These are phyloP conservation scores for Callosobruchus maculatus DNA, from an alignment of 2,888 invertebrate genomes.

Conservation along the genomic window DNA sequence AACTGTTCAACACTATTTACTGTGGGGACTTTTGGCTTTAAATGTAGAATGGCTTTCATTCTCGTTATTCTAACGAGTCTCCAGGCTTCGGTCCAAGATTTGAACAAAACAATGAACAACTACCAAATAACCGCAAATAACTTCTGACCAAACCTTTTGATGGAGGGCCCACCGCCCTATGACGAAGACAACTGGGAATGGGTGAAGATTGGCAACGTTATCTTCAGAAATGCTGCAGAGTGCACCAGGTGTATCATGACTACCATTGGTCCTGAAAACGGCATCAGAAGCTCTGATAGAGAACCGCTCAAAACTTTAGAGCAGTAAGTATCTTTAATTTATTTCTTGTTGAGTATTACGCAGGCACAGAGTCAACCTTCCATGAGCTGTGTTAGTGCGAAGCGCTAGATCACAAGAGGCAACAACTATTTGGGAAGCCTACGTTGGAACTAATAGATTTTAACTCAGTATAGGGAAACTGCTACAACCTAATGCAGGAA, in stretches of 20 bases:
- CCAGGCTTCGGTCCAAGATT: slow-evolving; percentile 51
- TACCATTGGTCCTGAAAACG: slow-evolving; percentile 53
- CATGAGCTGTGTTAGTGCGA: too few relatives aligned
- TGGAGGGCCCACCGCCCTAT: slow-evolving; percentile 49
- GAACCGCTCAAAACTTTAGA: slow-evolving; percentile 56
- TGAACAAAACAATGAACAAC: slow-evolving; percentile 49
- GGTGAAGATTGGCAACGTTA: slow-evolving; percentile 54
- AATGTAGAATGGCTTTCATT: too few relatives aligned
- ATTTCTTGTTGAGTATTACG: too few relatives aligned
- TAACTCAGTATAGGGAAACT: too few relatives aligned
- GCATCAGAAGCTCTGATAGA: slow-evolving; percentile 42
- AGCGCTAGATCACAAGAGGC: too few relatives aligned
- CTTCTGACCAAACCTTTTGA: slow-evolving; percentile 58
- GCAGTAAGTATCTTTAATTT: slow-evolving; percentile 51
- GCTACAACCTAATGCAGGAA: too few relatives aligned
- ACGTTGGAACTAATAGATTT: too few relatives aligned
- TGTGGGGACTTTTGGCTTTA: too few relatives aligned
- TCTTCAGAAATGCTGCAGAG: slow-evolving; percentile 55
- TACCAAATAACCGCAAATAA: slow-evolving; percentile 47
- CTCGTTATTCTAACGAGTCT: too few relatives aligned
- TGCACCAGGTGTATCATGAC: slow-evolving; percentile 53
- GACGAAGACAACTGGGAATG: slow-evolving; percentile 58
- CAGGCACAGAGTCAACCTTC: too few relatives aligned
- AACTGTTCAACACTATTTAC: too few relatives aligned
- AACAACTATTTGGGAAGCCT: too few relatives aligned